Percentiles rank a stretch among this genome's conserved stretches.
Evolutionary conservation across 2,888 invertebrate species (phyloP).

Genomic region (Mycalesis mineus): DNA sequence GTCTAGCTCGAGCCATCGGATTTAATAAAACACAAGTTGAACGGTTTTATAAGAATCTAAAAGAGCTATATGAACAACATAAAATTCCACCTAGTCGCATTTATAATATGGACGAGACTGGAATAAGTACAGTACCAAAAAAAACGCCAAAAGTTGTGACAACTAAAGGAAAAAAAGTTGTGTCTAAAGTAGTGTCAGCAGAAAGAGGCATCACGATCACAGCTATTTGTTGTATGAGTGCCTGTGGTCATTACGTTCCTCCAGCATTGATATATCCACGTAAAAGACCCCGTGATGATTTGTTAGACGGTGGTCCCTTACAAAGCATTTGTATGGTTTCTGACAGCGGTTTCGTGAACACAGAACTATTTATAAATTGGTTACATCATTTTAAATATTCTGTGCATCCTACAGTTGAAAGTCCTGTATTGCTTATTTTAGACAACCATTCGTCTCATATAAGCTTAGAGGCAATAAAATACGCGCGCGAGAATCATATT

Average conservation of each 20-base stretch:
- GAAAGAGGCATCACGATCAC: background rate
- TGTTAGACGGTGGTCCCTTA: background rate
- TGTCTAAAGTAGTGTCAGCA: background rate
- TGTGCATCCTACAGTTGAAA: background rate
- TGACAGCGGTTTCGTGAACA: background rate
- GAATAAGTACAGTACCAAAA: background rate
- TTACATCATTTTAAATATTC: background rate
- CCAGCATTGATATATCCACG: background rate
- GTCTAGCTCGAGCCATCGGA: background rate
- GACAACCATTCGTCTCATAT: background rate
- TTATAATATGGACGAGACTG: background rate
- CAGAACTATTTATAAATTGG: background rate
- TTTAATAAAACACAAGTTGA: background rate
- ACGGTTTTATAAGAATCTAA: background rate
- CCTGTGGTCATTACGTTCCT: background rate
- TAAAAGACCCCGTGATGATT: background rate
- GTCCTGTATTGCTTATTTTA: background rate
- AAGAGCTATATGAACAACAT: background rate
- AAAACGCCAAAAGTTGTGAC: background rate
- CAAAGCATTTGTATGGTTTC: background rate
- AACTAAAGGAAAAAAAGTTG: background rate
- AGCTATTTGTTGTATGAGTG: background rate
- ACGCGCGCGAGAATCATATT: background rate
- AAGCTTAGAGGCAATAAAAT: background rate
- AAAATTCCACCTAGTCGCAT: background rate